These are phyloP conservation scores for Hydrolagus colliei DNA, from an alignment of 2,797 vertebrate genomes.

Conservation along the genomic window DNA sequence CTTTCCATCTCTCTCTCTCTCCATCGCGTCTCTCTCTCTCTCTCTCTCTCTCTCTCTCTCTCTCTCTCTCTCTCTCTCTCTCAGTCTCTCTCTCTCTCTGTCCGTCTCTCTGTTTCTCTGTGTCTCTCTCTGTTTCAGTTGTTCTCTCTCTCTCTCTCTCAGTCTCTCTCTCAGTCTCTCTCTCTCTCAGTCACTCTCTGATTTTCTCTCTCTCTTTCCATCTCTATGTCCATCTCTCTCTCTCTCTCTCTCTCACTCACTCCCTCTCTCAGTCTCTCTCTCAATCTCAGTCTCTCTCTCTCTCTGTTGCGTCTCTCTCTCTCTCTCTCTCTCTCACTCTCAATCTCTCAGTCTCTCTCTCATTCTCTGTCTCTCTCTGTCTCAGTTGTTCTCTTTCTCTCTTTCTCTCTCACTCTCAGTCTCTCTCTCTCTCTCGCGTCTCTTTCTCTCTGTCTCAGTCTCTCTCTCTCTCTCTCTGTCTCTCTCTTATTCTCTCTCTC, in stretches of 20 bases:
- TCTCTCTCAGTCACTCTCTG: background rate
- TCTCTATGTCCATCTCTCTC: too few relatives aligned
- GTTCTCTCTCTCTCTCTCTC: background rate
- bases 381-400: background rate
- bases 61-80: background rate
- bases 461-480: too few relatives aligned
- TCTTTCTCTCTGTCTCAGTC: too few relatives aligned
- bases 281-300: background rate
- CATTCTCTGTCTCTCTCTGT: background rate
- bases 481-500: too few relatives aligned
- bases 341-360: background rate
- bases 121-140: background rate
- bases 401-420: too few relatives aligned
- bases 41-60: background rate
- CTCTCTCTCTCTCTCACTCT: background rate
- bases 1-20: too few relatives aligned
- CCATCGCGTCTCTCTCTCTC: background rate
- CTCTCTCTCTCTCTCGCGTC: too few relatives aligned
- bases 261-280: too few relatives aligned
- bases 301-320: background rate
- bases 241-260: too few relatives aligned
- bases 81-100: background rate
- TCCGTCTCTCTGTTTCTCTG: too few relatives aligned
- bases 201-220: too few relatives aligned
- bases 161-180: background rate